Evolutionary conservation across 2,797 vertebrate genomes (phyloP), one percentile per base, ranked within the genome.

Genomic region (Luscinia megarhynchos): DNA sequence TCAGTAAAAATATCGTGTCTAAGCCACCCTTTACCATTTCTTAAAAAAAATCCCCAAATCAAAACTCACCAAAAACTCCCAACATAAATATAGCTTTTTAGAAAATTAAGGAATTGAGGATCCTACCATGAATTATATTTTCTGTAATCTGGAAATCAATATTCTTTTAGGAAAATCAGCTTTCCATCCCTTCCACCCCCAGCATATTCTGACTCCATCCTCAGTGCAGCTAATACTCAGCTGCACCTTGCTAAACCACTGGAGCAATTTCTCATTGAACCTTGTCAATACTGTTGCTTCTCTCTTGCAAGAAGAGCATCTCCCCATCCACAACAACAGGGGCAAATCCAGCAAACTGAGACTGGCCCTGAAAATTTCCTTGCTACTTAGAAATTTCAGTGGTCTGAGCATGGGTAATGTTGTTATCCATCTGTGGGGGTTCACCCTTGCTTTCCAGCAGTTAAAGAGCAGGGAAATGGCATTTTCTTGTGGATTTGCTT

Each of bases 361-460:
- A 55, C 21, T 68, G 38, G 36, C 55, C 15, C 17, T 4, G 21
- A 54, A 50, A 68, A 11, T 55, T 73, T 55, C 48, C 68, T 36
- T 55, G 27, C 10, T 57, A 5, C n/a, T 57, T 18, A 23, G 36
- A 69, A 74, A 63, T 55, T 15, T 51, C 23, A 40, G 55, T 19
- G 43, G 19, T 57, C 64, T 32, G 27, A 58, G 40, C 2, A 0
- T 12, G 14, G 41, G n/a, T 36, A 26, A 40, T 12, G 8, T 2
- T 70, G 27, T 23, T 30, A 87, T 38, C 38, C 12, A 18, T 17
- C 69, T 69, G 34, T 38, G 27, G 32, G 16, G 45, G 27, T 22
- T 59, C 1, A 1, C 40, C 69, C 45, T 32, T 46, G 9, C 34
- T 55, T 45, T 64, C 34, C 41, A 61, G 64, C 57, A 63, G 57